Evolutionary conservation across 2,797 vertebrate species (phyloP).

Genomic region (Anguilla marmorata): DNA sequence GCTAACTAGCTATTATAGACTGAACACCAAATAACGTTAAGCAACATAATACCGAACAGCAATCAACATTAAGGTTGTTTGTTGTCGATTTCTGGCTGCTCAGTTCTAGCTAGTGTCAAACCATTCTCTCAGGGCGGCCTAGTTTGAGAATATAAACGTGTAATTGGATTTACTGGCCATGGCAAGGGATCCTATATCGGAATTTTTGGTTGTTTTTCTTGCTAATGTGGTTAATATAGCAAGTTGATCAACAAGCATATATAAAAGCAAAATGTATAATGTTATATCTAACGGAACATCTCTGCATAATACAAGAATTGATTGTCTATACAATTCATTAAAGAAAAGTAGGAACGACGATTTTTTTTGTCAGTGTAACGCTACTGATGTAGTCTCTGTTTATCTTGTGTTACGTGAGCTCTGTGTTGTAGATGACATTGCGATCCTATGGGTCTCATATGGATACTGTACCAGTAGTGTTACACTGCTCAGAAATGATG

Average conservation of each 20-base stretch:
- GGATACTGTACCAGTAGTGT: too few relatives aligned
- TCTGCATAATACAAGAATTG: too few relatives aligned
- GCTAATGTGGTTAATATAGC: neutral
- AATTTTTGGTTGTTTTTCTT: neutral
- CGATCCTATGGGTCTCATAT: too few relatives aligned
- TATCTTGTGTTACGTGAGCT: neutral
- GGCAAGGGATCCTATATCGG: neutral
- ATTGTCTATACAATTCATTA: neutral
- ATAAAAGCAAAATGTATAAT: neutral
- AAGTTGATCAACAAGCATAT: neutral
- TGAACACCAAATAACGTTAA: neutral
- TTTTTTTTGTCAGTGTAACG: neutral
- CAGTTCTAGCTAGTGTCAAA: neutral
- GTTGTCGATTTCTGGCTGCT: neutral
- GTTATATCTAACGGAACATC: too few relatives aligned
- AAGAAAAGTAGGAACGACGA: neutral
- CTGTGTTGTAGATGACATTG: too few relatives aligned
- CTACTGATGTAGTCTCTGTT: neutral
- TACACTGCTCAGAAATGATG: neutral
- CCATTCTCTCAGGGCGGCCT: neutral
- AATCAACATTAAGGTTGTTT: neutral
- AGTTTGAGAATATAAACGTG: neutral
- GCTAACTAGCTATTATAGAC: neutral
- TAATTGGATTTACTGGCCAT: slow-evolving; percentile 4
- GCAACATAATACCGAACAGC: neutral